These are phyloP conservation scores for Tetramorium parvispinum DNA, from an alignment of 1,140 invertebrate genomes.

Conservation along the genomic window DNA sequence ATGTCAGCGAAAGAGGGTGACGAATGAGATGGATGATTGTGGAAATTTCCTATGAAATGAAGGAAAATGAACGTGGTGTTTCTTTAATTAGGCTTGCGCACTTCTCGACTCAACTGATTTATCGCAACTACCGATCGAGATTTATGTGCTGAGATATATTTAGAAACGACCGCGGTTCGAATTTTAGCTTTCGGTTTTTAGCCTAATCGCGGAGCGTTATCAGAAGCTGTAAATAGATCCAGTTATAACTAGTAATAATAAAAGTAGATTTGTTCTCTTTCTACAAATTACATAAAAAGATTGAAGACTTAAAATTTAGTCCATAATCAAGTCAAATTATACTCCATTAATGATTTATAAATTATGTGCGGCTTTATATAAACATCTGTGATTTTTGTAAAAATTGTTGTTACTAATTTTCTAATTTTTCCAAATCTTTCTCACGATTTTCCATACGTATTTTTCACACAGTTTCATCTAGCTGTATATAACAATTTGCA, in stretches of 20 bases:
- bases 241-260: neutral
- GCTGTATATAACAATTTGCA: conserved; percentile 29
- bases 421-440: neutral
- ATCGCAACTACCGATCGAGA: neutral
- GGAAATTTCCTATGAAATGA: conserved; percentile 67
- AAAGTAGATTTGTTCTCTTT: neutral
- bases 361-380: neutral
- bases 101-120: neutral
- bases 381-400: neutral
- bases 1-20: conserved; percentile 51
- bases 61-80: conserved; percentile 19
- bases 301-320: neutral
- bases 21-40: conserved; percentile 67
- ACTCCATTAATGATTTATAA: neutral
- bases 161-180: conserved; percentile 4
- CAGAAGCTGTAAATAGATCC: neutral
- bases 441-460: neutral
- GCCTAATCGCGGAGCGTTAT: neutral
- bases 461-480: neutral
- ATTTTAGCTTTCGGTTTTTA: neutral
- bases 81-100: conserved; percentile 45
- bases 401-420: neutral
- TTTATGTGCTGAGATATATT: conserved; percentile 40
- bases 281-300: neutral
- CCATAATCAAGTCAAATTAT: neutral